Conservation (phyloP, 2,113 vertebrate species). For the Esox niger region DNA sequence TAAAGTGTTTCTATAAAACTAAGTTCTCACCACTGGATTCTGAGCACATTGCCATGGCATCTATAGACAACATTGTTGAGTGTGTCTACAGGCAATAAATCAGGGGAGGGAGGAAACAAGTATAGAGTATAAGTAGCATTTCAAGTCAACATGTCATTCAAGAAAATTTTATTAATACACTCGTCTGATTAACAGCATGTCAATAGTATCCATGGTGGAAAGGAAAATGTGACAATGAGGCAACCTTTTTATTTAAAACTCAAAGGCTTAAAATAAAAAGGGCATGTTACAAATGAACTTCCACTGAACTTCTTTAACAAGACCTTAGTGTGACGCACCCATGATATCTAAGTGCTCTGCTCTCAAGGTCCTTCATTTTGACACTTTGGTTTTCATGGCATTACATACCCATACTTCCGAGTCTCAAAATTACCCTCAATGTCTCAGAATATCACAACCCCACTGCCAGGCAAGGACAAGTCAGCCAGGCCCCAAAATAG, state of each 20-base stretch:
- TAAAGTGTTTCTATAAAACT: constrained; percentile 2
- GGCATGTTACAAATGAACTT: neutral
- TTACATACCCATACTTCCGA: constrained; percentile 59
- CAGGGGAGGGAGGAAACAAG: neutral
- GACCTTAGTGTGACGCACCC: constrained; percentile 47
- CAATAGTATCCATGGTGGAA: too few relatives aligned
- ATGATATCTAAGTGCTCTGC: constrained; percentile 29
- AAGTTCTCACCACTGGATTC: constrained; percentile 14
- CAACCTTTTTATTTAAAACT: too few relatives aligned
- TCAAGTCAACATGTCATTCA: too few relatives aligned
- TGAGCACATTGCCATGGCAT: constrained; percentile 27
- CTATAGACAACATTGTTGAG: neutral
- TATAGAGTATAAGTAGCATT: too few relatives aligned
- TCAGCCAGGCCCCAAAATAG: constrained; percentile 33
- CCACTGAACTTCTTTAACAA: neutral
- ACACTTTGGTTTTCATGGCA: constrained; percentile 66
- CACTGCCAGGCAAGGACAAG: constrained; percentile 51
- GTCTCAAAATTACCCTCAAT: constrained; percentile 56
- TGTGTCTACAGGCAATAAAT: neutral
- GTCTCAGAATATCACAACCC: constrained; percentile 58
- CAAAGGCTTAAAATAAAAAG: neutral
- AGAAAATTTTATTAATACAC: too few relatives aligned
- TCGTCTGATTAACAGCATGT: too few relatives aligned
- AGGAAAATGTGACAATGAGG: too few relatives aligned
- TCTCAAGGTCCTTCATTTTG: neutral